Evolutionary conservation across 2,888 invertebrate genomes (phyloP).

Genomic region (Peribatodes rhomboidaria): DNA sequence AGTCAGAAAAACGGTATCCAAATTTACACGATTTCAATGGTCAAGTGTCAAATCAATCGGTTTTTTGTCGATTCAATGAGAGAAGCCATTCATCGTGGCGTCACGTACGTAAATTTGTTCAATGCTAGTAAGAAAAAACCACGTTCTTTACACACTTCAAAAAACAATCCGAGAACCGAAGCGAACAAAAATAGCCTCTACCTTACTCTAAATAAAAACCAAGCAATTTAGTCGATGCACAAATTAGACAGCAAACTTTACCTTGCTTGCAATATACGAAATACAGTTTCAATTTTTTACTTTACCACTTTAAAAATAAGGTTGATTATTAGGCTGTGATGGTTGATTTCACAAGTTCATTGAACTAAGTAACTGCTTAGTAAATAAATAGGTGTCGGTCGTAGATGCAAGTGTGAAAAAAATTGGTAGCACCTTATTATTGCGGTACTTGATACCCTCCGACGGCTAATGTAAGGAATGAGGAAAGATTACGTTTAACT

Average conservation of each 20-base stretch:
- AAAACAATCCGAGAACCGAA: conserved; percentile 24
- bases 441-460: conserved; percentile 52
- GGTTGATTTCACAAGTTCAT: conserved; percentile 61
- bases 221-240: conserved; percentile 14
- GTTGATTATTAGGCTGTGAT: conserved; percentile 17
- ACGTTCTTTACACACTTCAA: conserved; percentile 25
- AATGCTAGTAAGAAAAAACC: conserved; percentile 44
- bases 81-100: conserved; percentile 58
- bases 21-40: conserved; percentile 51
- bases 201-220: conserved; percentile 27
- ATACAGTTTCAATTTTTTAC: conserved; percentile 19
- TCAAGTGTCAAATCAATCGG: conserved; percentile 62
- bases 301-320: conserved; percentile 28
- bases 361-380: conserved; percentile 70
- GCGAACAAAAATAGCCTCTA: conserved; percentile 35
- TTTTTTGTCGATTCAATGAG: conserved; percentile 62
- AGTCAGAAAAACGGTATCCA: conserved; percentile 53
- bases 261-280: conserved; percentile 11
- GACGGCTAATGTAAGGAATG: conserved; percentile 11
- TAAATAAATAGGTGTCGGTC: conserved; percentile 75
- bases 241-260: conserved; percentile 22
- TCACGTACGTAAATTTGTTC: conserved; percentile 67
- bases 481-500: not conserved
- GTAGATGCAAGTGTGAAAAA: conserved; percentile 67
- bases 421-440: conserved; percentile 51